Evolutionary conservation across 2,113 vertebrate genomes (phyloP).

Genomic region (Carassius carassius): DNA sequence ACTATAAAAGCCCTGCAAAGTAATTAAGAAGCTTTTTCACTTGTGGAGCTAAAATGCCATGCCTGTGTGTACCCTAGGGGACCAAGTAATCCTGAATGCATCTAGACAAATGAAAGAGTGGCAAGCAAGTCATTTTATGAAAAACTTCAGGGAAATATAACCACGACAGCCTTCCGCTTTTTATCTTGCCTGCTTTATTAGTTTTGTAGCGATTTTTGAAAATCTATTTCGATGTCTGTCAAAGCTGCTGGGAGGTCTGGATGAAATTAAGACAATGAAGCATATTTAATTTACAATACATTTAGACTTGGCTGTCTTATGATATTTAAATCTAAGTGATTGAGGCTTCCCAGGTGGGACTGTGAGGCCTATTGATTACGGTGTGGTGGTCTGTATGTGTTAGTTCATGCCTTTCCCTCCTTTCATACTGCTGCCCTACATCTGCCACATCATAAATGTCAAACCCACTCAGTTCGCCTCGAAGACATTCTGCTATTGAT

Average conservation of each 20-base stretch:
- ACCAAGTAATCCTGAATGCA: conserved; percentile 59
- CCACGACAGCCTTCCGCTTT: conserved; percentile 65
- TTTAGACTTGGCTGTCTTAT: conserved; percentile 3
- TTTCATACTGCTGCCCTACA: neutral
- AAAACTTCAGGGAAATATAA: conserved; percentile 66
- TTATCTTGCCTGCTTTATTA: conserved; percentile 58
- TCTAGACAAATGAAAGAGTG: conserved; percentile 67
- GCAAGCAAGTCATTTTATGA: conserved; percentile 55
- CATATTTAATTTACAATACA: conserved; percentile 9
- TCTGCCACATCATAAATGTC: conserved; percentile 29
- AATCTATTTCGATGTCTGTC: conserved; percentile 18
- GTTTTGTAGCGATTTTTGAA: conserved; percentile 29
- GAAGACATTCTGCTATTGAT: conserved; percentile 47
- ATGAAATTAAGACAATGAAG: conserved; percentile 29
- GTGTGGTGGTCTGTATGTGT: neutral
- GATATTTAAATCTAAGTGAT: conserved; percentile 25
- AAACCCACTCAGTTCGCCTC: conserved; percentile 25
- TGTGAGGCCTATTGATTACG: conserved; percentile 29
- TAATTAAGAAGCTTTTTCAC: conserved; percentile 67
- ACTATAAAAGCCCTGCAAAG: conserved; percentile 61
- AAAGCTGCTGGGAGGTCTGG: conserved; percentile 16
- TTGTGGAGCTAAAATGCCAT: conserved; percentile 59
- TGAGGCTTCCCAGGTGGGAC: neutral
- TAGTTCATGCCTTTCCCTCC: neutral
- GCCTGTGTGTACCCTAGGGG: conserved; percentile 49